Evolutionary conservation across 2,888 invertebrate genomes (phyloP), one percentile per base, ranked within the genome.

Genomic region (Caenorhabditis sp.): DNA sequence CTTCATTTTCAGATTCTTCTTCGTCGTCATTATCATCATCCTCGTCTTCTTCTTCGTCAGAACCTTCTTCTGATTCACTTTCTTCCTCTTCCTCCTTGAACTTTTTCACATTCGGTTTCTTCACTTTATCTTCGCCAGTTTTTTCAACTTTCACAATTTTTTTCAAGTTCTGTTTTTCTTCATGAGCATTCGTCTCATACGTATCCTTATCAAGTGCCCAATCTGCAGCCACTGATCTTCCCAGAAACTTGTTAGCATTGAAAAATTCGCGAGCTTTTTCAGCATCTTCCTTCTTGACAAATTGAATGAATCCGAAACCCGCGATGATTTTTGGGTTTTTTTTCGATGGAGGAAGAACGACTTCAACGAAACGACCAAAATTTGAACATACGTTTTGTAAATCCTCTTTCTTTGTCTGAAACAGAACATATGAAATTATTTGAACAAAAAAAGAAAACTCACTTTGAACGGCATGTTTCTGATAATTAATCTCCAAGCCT

Each of bases 301-400:
- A 97, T 88, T 95, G 94, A 1, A 97, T 91, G 90, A 97, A 97
- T 4, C 93, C 95, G 90, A 95, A 96, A 0, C 96, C 96, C 12
- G 87, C 87, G 23, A 75, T 79, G 7, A 81, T 82, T 26, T 82
- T 75, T 10, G 83, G 83, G 57, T 68, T 36, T 10, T 79, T 83
- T 68, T 77, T 83, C 36, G 80, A 82, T 84, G 92, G 93, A 1
- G 94, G 88, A 54, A 95, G 88, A 84, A 92, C 92, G 4, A 94
- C 91, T 84, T 94, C 94, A 82, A 91, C 90, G 14, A 95, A 90
- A 60, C 91, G 91, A 0, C 95, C 95, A 89, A 92, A 94, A 77
- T 92, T 90, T 59, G 91, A 90, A 89, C 94, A 95, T 87, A 93
- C 91, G 76, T 92, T 90, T 76, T 90, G 91, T 0, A 96, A 83